Conservation (phyloP, 2,113 vertebrate genomes). For the Oreocharis arfaki region DNA sequence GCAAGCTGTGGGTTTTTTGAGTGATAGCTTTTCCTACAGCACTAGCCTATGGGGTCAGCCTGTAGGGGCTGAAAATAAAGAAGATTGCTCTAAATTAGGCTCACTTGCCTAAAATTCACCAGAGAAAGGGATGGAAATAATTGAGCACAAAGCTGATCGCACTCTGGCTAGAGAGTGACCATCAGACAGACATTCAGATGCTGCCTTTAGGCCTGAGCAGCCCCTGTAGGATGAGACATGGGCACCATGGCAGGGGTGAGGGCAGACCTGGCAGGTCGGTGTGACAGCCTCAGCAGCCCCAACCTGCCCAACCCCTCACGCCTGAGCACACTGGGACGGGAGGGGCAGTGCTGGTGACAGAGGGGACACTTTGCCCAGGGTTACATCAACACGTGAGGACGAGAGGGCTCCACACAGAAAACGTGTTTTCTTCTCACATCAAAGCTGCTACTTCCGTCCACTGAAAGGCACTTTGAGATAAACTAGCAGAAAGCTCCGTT, state of each 20-base stretch:
- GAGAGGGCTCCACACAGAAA: background rate
- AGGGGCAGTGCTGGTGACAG: background rate
- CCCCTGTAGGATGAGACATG: fast-evolving
- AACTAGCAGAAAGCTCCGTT: background rate
- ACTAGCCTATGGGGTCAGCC: background rate
- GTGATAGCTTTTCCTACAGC: background rate
- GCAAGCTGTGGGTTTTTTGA: background rate
- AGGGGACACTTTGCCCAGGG: background rate
- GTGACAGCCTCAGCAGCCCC: fast-evolving
- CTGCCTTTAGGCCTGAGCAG: background rate
- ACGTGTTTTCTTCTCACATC: background rate
- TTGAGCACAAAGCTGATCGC: background rate
- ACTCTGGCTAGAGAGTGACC: background rate
- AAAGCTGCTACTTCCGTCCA: background rate
- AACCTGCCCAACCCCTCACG: background rate
- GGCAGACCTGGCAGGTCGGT: background rate
- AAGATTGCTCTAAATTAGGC: background rate
- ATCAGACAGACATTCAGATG: background rate
- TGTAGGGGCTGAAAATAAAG: background rate
- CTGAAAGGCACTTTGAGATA: background rate
- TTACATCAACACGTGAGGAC: background rate
- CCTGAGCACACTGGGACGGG: fast-evolving
- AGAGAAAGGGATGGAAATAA: background rate
- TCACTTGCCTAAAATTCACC: background rate
- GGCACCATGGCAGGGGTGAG: background rate